Base-by-base conservation (phyloP, 2,888 invertebrate species). In the Dastarcus helophoroides region DNA sequence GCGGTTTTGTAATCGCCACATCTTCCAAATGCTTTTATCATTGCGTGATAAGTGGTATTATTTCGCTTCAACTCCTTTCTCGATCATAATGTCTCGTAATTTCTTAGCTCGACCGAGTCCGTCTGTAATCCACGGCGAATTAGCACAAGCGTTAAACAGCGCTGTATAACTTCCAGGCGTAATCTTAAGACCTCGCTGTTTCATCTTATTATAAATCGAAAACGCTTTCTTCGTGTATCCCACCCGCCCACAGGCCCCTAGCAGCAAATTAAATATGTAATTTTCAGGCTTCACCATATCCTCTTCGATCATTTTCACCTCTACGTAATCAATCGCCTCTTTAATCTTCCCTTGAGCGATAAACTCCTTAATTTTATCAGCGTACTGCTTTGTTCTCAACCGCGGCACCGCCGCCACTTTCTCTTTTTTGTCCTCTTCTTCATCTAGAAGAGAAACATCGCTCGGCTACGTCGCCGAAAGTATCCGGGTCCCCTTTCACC, bases 11-110 rank as follows among this genome's bases (percentile, higher is more conserved):
- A 54, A 54, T 88, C 81, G 0, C 83, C 82, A 60, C 83, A 82
- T 36, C 80, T 67, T 0, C 88, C 89, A 64, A 84, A 94, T 2
- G 89, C 86, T 66, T 89, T 91, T 16, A 93, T 84, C 79, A 93
- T 83, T 3, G 82, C 75, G 65, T 90, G 80, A 51, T 85, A 91
- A 50, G 81, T 85, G 4, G 76, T 73, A 2, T 73, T 56, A 53
- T 86, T 88, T 3, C n/a, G 83, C 75, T 39, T 72, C 65, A 40
- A 75, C 63, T 4, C 72, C 69, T 46, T 78, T 80, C 44, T 79
- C 75, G 26, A 69, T 56, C 70, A 91, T 79, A 3, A 74, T 60
- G 34, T 74, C 61, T 31, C 77, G 65, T 28, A 94, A 62, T 37
- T 72, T 60, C 12, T 61, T 65, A 0, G 89, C 80, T 53, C 74